Percentiles rank a stretch among this genome's conserved stretches.
Evolutionary conservation across 1,140 invertebrate species (phyloP).

Genomic region (Drosophila virilis): DNA sequence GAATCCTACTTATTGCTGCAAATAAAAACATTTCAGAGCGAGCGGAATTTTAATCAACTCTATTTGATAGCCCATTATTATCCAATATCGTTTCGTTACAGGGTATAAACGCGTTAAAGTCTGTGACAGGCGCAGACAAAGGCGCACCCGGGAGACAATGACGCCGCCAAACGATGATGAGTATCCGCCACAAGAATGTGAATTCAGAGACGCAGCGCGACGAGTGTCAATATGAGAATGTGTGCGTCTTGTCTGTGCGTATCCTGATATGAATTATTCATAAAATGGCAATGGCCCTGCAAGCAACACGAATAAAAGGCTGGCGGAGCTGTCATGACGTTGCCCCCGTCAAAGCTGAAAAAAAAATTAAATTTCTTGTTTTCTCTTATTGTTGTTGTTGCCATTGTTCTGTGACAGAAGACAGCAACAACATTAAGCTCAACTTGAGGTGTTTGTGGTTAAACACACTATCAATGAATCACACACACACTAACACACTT

Average conservation of each 20-base stretch:
- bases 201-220: conserved; percentile 51
- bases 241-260: conserved; percentile 64
- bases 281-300: conserved; percentile 76
- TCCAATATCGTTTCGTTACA: background rate
- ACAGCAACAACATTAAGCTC: conserved; percentile 30
- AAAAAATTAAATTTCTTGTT: conserved; percentile 37
- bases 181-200: conserved; percentile 57
- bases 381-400: conserved; percentile 23
- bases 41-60: too few relatives aligned
- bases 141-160: conserved; percentile 62
- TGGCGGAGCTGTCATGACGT: conserved; percentile 51
- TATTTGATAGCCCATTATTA: background rate
- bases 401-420: conserved; percentile 11
- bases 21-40: too few relatives aligned
- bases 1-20: too few relatives aligned
- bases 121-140: conserved; percentile 59
- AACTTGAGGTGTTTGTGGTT: conserved; percentile 32
- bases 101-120: conserved; percentile 20
- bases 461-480: conserved; percentile 10
- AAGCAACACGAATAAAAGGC: conserved; percentile 65
- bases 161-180: conserved; percentile 72
- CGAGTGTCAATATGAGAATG: conserved; percentile 80
- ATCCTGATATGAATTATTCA: conserved; percentile 80
- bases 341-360: conserved; percentile 48
- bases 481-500: background rate